phyloP scores from a whole-genome alignment of 2,113 vertebrate species.

The Embiotoca jacksoni region DNA sequence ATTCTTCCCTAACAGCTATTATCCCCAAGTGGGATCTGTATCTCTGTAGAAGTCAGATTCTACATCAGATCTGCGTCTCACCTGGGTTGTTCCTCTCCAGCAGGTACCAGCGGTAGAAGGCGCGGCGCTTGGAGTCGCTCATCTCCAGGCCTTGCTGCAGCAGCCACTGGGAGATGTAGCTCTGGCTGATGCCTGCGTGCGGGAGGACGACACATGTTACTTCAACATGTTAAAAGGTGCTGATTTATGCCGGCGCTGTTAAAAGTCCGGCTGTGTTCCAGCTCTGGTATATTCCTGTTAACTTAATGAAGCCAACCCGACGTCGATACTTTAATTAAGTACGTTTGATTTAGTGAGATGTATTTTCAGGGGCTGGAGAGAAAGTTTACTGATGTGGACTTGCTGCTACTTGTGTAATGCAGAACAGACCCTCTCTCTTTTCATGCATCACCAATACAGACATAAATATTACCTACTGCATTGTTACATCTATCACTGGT shows the following conservation, averaged over 20 bases:
- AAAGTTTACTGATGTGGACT: neutral
- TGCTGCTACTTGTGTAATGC: slow-evolving; percentile 20
- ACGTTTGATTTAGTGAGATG: slow-evolving; percentile 22
- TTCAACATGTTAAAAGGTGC: slow-evolving; percentile 34
- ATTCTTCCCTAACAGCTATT: slow-evolving; percentile 17
- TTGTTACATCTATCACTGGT: neutral
- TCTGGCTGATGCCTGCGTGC: slow-evolving; percentile 87
- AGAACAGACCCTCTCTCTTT: neutral
- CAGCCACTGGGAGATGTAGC: slow-evolving; percentile 89
- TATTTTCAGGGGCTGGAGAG: neutral
- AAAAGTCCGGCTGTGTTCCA: slow-evolving; percentile 29
- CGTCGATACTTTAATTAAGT: slow-evolving; percentile 34
- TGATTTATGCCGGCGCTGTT: slow-evolving; percentile 17
- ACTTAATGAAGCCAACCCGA: slow-evolving; percentile 42
- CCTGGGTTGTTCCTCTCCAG: slow-evolving; percentile 88
- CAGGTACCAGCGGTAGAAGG: slow-evolving; percentile 90
- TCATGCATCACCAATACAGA: neutral
- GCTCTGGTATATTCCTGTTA: slow-evolving; percentile 34
- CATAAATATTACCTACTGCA: neutral
- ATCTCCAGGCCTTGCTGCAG: slow-evolving; percentile 89
- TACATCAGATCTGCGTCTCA: slow-evolving; percentile 50
- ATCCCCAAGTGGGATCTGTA: neutral
- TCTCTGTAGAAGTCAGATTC: neutral
- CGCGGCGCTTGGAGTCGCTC: slow-evolving; percentile 88
- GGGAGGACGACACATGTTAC: slow-evolving; percentile 6